Evolutionary conservation across 2,888 invertebrate genomes (phyloP).

Genomic region (Andrena fulva): DNA sequence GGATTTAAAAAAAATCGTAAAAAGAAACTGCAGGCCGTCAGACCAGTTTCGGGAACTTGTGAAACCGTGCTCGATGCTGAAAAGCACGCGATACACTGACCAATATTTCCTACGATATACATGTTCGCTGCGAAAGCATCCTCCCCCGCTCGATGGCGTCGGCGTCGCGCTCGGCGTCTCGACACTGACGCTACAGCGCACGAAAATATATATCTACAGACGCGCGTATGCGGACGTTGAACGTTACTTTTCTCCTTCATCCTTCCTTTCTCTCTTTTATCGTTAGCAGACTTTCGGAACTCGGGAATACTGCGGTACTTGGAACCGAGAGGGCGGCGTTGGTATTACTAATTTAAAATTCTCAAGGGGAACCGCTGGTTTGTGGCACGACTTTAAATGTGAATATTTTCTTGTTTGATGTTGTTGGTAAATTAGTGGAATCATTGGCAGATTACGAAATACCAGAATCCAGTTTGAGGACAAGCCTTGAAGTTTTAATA

Average conservation of each 20-base stretch:
- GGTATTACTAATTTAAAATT: constrained; percentile 27
- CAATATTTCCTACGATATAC: constrained; percentile 39
- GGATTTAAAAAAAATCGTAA: background rate
- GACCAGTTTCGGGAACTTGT: background rate
- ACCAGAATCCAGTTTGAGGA: background rate
- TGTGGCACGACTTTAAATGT: background rate
- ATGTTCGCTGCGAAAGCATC: constrained; percentile 38
- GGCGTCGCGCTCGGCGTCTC: constrained; percentile 53
- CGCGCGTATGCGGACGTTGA: background rate
- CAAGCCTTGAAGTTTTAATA: background rate
- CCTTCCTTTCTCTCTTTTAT: background rate
- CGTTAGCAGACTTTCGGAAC: background rate
- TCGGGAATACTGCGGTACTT: background rate
- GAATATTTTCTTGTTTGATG: background rate
- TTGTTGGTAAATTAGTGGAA: background rate
- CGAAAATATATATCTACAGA: background rate
- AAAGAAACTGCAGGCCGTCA: background rate
- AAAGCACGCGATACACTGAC: constrained; percentile 58
- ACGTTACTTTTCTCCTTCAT: background rate
- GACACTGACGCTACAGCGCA: constrained; percentile 4
- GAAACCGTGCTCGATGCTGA: constrained; percentile 18
- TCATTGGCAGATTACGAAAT: background rate
- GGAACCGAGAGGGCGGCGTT: background rate
- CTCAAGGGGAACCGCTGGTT: constrained; percentile 3
- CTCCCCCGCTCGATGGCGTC: constrained; percentile 50